Evolutionary conservation across 2,113 vertebrate genomes (phyloP), one percentile per base, ranked within the genome.

Genomic region (Phyllopteryx taeniolatus): DNA sequence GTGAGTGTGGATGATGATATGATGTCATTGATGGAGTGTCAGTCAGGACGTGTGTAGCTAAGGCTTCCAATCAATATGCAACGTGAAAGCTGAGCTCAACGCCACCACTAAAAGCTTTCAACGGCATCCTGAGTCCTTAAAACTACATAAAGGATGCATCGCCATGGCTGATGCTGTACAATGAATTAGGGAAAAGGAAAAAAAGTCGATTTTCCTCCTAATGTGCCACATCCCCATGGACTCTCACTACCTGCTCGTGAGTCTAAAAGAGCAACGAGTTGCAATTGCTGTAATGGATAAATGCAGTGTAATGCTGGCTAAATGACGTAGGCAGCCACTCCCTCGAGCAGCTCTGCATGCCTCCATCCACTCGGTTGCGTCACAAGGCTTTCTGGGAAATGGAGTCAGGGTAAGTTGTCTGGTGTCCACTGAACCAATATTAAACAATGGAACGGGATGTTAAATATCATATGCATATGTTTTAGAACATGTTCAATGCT

Each of bases 341-440:
- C 90, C 88, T 89, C 86, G 67, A 61, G 64, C 72, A 78, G 65
- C 77, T 54, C 74, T 79, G 72, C 81, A 79, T 76, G 75, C 75
- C 62, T 77, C 43, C 17, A 60, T 67, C 54, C 5, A 43, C 62
- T 68, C 67, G 9, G 27, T 78, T 78, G 69, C 73, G 66, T 75
- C 80, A 39, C 77, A 70, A 33, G 54, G 89, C 82, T 62, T 83
- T 78, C 78, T 89, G 90, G 90, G 88, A 85, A 87, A 85, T 82
- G 82, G 73, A 89, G 86, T 84, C 78, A 5, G 2, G 0, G 12
- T 73, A 79, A 86, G 73, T 83, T 87, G 75, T 72, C 71, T 70
- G 47, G 4, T 2, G 47, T 67, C 49, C 63, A 53, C 11, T 11
- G 57, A 59, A 59, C 4, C 11, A 22, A 31, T 59, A 22, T 59